These are phyloP conservation scores for Ursus arctos DNA, from an alignment of 2,113 vertebrate species.

Conservation along the genomic window DNA sequence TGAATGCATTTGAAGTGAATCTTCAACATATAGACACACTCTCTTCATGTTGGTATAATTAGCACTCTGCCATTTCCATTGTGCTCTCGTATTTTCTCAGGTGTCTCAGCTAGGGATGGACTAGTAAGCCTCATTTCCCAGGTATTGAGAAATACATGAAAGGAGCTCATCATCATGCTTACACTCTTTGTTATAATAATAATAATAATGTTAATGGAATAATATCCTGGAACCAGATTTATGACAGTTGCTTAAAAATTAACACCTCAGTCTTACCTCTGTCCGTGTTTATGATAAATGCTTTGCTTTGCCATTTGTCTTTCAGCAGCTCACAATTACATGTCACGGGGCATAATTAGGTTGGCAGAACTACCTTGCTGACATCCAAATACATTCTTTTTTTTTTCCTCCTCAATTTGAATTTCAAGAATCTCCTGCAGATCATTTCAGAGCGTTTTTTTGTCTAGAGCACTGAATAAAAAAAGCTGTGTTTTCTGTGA, in stretches of 20 bases:
- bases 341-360: slow-evolving; percentile 50
- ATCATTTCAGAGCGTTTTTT: slow-evolving; percentile 37
- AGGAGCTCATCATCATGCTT: slow-evolving; percentile 29
- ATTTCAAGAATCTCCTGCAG: slow-evolving; percentile 44
- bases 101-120: neutral
- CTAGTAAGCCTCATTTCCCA: slow-evolving; percentile 2
- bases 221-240: slow-evolving; percentile 53
- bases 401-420: neutral
- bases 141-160: slow-evolving; percentile 56
- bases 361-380: slow-evolving; percentile 63
- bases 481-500: neutral
- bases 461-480: neutral
- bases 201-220: slow-evolving; percentile 49
- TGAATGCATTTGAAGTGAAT: neutral
- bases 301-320: slow-evolving; percentile 67
- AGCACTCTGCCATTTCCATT: neutral
- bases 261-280: slow-evolving; percentile 59
- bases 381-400: slow-evolving; percentile 29
- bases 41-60: slow-evolving; percentile 15
- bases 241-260: slow-evolving; percentile 68
- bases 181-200: neutral
- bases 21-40: neutral
- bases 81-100: neutral
- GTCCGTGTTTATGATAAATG: slow-evolving; percentile 36
- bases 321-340: slow-evolving; percentile 63